phyloP scores from a whole-genome alignment of 2,888 invertebrate genomes.

The Folsomia manolachei region DNA sequence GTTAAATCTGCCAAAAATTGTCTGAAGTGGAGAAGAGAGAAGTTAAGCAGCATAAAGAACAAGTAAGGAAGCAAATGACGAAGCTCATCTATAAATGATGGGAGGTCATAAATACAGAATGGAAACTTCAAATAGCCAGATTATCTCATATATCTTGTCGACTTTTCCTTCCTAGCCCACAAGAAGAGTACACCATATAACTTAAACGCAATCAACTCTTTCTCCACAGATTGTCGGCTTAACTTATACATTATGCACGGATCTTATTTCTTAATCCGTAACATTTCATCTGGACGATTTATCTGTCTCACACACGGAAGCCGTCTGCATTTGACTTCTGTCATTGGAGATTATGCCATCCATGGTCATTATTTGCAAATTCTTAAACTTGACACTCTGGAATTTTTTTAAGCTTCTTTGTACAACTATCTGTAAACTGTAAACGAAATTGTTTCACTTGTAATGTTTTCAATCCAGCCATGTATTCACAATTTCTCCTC shows the following conservation, averaged over 20 bases:
- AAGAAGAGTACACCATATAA: too few relatives aligned
- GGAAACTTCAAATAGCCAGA: conserved; percentile 42
- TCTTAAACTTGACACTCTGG: too few relatives aligned
- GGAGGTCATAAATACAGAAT: conserved; percentile 44
- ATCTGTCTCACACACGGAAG: not conserved
- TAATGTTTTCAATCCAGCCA: too few relatives aligned
- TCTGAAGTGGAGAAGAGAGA: conserved; percentile 15
- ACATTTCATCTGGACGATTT: not conserved
- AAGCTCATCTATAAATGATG: conserved; percentile 42
- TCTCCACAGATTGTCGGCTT: conserved; percentile 41
- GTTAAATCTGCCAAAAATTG: not conserved
- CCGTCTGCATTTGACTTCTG: conserved; percentile 21
- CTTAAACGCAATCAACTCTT: conserved; percentile 42
- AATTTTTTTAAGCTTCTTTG: too few relatives aligned
- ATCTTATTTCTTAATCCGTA: conserved; percentile 2
- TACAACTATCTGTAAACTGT: too few relatives aligned
- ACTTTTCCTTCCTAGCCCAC: conserved; percentile 23
- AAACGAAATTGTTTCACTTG: too few relatives aligned
- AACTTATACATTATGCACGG: conserved; percentile 41
- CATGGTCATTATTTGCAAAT: too few relatives aligned
- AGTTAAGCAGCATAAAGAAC: conserved; percentile 11
- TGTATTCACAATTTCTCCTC: too few relatives aligned
- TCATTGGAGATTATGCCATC: conserved; percentile 3
- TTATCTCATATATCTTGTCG: conserved; percentile 45
- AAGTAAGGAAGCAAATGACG: conserved; percentile 32